phyloP scores from a whole-genome alignment of 2,888 invertebrate species.

The Ashinkailepas kermadecensis region DNA sequence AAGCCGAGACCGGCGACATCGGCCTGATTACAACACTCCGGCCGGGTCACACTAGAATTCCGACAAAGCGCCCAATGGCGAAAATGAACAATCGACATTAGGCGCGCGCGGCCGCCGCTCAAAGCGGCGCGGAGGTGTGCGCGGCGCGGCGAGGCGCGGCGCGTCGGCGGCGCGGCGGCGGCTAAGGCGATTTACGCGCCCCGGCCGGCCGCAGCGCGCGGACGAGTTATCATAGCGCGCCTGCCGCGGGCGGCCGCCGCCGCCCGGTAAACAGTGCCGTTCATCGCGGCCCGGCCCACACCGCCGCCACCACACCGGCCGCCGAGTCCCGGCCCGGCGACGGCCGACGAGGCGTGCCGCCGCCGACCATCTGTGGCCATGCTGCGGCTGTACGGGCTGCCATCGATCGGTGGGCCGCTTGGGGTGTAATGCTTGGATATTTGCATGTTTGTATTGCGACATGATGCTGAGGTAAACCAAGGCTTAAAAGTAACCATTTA shows the following conservation, averaged over 20 bases:
- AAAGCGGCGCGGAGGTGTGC: conserved; percentile 10
- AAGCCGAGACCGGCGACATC: background rate
- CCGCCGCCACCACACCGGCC: no score
- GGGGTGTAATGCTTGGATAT: no score
- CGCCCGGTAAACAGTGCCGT: background rate
- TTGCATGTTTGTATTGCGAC: no score
- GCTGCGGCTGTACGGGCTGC: no score
- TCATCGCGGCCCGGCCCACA: background rate
- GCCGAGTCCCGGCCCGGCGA: no score
- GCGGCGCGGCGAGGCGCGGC: background rate
- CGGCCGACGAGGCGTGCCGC: no score
- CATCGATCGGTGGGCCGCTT: no score
- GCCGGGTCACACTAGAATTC: background rate
- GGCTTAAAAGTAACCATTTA: no score
- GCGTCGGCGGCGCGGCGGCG: background rate
- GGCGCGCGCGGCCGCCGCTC: conserved; percentile 7
- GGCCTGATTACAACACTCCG: background rate
- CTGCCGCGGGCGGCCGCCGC: background rate
- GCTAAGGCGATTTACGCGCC: conserved; percentile 7
- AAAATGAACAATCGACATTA: conserved; percentile 8
- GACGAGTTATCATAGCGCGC: conserved; percentile 16
- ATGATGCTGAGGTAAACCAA: no score
- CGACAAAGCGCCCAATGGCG: conserved; percentile 13
- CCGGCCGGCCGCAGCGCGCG: background rate
- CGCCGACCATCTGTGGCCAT: no score